phyloP scores from a whole-genome alignment of 2,113 vertebrate genomes.

The Apaloderma vittatum region DNA sequence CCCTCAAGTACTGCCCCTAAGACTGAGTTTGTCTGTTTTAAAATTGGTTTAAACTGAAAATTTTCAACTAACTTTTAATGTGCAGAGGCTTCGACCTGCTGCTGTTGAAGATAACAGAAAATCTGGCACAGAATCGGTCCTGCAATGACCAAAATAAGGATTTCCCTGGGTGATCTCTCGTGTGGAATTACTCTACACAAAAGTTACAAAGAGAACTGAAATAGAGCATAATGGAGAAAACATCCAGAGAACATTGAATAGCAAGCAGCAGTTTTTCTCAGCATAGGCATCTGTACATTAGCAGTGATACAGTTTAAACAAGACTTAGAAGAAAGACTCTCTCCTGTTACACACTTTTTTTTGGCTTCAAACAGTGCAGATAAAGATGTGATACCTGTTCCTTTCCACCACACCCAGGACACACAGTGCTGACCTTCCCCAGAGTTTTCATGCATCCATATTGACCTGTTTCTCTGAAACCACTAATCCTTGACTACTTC shows the following conservation, averaged over 20 bases:
- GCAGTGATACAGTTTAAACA: background rate
- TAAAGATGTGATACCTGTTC: background rate
- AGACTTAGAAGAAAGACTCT: background rate
- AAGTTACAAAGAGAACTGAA: background rate
- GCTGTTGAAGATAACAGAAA: background rate
- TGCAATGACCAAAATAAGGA: background rate
- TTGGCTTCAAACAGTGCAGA: background rate
- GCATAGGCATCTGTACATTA: background rate
- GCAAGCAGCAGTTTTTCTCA: background rate
- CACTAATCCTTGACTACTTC: constrained; percentile 60
- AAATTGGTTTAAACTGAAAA: background rate
- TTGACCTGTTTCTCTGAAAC: constrained; percentile 28
- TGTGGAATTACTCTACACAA: background rate
- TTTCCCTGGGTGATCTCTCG: background rate
- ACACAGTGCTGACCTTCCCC: constrained; percentile 20
- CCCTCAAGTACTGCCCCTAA: background rate
- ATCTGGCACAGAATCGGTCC: background rate
- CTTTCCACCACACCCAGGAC: background rate
- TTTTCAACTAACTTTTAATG: background rate
- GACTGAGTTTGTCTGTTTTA: background rate
- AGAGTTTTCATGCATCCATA: background rate
- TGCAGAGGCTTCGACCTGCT: background rate
- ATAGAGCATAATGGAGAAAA: background rate
- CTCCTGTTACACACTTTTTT: background rate
- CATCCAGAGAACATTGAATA: background rate